These are phyloP conservation scores for Bombus impatiens DNA, from an alignment of 1,140 invertebrate species.

Conservation along the genomic window DNA sequence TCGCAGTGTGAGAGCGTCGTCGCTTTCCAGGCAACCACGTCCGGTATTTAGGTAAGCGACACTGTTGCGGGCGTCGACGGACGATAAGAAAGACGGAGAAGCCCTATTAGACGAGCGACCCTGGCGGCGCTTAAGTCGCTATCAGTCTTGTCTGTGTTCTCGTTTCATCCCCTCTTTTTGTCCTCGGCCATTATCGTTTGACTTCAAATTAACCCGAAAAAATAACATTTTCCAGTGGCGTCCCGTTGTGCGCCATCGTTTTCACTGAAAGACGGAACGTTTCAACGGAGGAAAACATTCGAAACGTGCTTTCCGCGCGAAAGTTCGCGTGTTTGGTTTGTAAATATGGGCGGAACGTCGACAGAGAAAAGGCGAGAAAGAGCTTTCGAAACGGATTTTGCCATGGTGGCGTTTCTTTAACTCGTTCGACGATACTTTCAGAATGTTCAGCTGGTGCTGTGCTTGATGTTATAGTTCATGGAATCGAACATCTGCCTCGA, in stretches of 20 bases:
- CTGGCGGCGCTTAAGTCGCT: slow-evolving; percentile 49
- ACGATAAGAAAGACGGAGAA: slow-evolving; percentile 45
- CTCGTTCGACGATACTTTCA: neutral
- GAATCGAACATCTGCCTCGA: neutral
- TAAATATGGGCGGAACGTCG: neutral
- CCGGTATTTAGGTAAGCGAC: slow-evolving; percentile 71
- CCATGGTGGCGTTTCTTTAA: neutral
- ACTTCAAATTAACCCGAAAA: slow-evolving; percentile 11
- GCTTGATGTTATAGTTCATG: neutral
- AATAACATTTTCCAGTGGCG: neutral
- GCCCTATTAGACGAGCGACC: slow-evolving; percentile 41
- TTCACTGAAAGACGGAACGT: neutral
- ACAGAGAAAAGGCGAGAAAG: neutral
- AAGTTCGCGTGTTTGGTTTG: slow-evolving; percentile 19
- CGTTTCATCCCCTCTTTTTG: neutral
- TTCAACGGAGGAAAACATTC: slow-evolving; percentile 14
- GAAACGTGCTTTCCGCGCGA: neutral
- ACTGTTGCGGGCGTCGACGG: slow-evolving; percentile 21
- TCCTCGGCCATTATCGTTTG: neutral
- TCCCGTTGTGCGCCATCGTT: neutral
- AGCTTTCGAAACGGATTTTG: slow-evolving; percentile 16
- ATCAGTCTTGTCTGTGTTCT: slow-evolving; percentile 43
- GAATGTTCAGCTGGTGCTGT: neutral
- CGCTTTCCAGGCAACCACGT: slow-evolving; percentile 65
- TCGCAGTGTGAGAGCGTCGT: slow-evolving; percentile 45